Base-by-base conservation (phyloP, 2,113 vertebrate species). In the Cygnus buccinator region DNA sequence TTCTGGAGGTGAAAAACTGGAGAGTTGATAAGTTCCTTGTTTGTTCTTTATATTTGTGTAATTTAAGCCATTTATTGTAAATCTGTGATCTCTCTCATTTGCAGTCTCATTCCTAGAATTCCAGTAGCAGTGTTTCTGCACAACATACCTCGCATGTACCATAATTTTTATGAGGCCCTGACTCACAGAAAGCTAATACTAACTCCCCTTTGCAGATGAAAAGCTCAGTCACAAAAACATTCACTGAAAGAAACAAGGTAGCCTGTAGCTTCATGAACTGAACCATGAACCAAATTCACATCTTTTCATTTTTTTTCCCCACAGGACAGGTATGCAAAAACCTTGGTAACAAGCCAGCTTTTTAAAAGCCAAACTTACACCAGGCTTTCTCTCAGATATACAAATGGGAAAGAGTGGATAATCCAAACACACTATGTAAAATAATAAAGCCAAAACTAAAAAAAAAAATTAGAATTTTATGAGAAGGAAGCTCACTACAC, bases 301-400 rank as follows among this genome's bases (percentile, higher is more conserved):
- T 79, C 84, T 66, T 82, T 59, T 62, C 54, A 50, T 41, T 41
- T 41, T 41, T 89, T 48, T 90, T 87, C 59, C 41, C 85, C 55
- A 41, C n/a, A 94, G 57, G 71, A 75, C 43, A 89, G 62, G 70
- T 91, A 94, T 48, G 73, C 52, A 87, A 62, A 85, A 89, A 67
- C 22, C 43, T 75, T 84, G 46, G 84, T 67, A 68, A 35, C 29
- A 85, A 21, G 54, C 58, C 71, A 87, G 67, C 15, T 85, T 83
- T 84, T 90, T 61, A 87, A 85, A 93, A 85, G 43, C 26, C 11
- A 2, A 22, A 26, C 22, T 95, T 76, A 82, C 21, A 70, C 70
- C 41, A 92, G n/a, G 52, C n/a, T 91, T 89, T 65, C 67, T 67
- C 50, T 75, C 55, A 77, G 44, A n/a, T 48, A 28, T 54, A 65